Conservation (phyloP, 2,797 vertebrate genomes). For the Enteromius radiatus region DNA sequence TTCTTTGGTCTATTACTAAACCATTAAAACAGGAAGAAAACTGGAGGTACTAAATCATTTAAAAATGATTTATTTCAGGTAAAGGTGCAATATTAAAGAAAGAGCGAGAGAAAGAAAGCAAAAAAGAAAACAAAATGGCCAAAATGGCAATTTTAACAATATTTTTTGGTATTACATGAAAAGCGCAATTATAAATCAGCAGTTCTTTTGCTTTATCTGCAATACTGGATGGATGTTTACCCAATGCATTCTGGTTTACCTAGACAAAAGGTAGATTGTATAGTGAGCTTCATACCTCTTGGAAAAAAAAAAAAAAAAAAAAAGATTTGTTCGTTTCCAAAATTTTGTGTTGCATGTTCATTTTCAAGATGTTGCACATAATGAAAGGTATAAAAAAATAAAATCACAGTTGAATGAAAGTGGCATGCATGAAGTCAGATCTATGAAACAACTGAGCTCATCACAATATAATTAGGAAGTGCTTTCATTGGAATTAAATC, state of each 20-base stretch:
- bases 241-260: not conserved
- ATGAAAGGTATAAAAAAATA: too few relatives aligned
- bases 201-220: not conserved
- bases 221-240: not conserved
- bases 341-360: not conserved
- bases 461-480: not conserved
- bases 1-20: too few relatives aligned
- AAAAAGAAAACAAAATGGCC: not conserved
- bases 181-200: not conserved
- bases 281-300: not conserved
- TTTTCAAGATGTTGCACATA: too few relatives aligned
- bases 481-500: not conserved
- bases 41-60: too few relatives aligned
- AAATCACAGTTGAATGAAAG: too few relatives aligned
- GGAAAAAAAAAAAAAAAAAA: not conserved
- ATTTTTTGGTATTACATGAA: not conserved
- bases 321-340: too few relatives aligned
- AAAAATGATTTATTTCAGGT: not conserved
- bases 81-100: too few relatives aligned
- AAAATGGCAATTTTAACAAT: not conserved
- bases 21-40: too few relatives aligned
- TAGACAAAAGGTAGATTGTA: not conserved
- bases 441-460: too few relatives aligned
- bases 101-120: too few relatives aligned
- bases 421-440: too few relatives aligned